Conservation (phyloP, 2,113 vertebrate genomes). For the Anguilla japonica region DNA sequence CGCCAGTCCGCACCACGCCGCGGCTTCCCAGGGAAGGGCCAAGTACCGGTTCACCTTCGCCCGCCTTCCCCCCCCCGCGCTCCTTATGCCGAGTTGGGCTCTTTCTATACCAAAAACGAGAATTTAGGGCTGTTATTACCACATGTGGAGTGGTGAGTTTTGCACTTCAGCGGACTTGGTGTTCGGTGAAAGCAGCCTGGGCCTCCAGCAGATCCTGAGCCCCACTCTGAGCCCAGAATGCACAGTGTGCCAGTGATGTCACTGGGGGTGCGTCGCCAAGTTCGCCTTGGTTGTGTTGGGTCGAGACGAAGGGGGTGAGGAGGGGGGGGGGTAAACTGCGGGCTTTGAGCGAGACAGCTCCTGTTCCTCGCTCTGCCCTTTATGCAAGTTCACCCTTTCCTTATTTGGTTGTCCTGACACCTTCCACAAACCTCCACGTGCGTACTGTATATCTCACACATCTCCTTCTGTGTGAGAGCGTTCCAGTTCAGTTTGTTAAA, state of each 20-base stretch:
- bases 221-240: slow-evolving; percentile 17
- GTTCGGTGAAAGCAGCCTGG: not conserved
- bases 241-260: slow-evolving; percentile 27
- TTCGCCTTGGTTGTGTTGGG: slow-evolving; percentile 56
- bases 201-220: slow-evolving; percentile 15
- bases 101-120: not conserved
- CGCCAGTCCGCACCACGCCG: not conserved
- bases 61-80: not conserved
- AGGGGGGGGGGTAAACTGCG: slow-evolving; percentile 54
- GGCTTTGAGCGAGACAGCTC: slow-evolving; percentile 52
- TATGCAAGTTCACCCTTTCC: too few relatives aligned
- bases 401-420: too few relatives aligned
- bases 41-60: not conserved
- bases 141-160: not conserved
- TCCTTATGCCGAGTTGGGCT: not conserved
- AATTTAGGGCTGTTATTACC: not conserved
- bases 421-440: too few relatives aligned
- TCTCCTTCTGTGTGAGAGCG: not conserved
- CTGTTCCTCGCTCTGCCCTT: slow-evolving; percentile 15
- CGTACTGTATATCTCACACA: not conserved
- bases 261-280: slow-evolving; percentile 57
- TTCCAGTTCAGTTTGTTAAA: not conserved
- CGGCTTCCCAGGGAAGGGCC: not conserved
- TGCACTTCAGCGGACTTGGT: not conserved
- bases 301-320: too few relatives aligned